Percentiles rank a stretch among this genome's conserved stretches.
Evolutionary conservation across 2,797 vertebrate genomes (phyloP).

Genomic region (Sebastes variabilis): DNA sequence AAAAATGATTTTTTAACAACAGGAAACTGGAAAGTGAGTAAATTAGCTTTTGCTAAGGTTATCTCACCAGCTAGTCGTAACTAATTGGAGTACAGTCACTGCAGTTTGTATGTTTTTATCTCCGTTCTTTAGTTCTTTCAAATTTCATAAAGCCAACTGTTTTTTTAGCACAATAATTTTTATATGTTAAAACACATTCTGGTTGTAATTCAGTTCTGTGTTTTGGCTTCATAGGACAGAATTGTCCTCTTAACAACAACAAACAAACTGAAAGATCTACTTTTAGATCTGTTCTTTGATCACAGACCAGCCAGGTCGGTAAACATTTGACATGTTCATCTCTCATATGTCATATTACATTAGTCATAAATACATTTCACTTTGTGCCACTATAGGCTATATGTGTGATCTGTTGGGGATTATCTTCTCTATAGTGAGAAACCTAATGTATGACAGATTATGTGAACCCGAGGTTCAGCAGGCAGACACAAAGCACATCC

Average conservation of each 20-base stretch:
- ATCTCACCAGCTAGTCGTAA: background rate
- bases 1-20: no score
- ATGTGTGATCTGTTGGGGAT: background rate
- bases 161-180: background rate
- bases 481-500: slow-evolving; percentile 33
- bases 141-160: background rate
- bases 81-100: background rate
- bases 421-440: background rate
- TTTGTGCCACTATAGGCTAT: background rate
- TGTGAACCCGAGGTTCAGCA: slow-evolving; percentile 29
- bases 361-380: background rate
- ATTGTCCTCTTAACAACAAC: background rate
- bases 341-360: background rate
- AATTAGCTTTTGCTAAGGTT: background rate
- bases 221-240: background rate
- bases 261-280: background rate
- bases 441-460: slow-evolving; percentile 7
- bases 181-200: background rate
- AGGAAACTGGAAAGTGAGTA: background rate
- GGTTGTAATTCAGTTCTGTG: background rate
- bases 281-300: background rate
- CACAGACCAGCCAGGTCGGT: background rate
- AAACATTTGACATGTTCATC: background rate
- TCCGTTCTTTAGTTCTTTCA: no score
- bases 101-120: no score